Conservation (phyloP, 2,113 vertebrate genomes). For the Mesembrinibis cayennensis region DNA sequence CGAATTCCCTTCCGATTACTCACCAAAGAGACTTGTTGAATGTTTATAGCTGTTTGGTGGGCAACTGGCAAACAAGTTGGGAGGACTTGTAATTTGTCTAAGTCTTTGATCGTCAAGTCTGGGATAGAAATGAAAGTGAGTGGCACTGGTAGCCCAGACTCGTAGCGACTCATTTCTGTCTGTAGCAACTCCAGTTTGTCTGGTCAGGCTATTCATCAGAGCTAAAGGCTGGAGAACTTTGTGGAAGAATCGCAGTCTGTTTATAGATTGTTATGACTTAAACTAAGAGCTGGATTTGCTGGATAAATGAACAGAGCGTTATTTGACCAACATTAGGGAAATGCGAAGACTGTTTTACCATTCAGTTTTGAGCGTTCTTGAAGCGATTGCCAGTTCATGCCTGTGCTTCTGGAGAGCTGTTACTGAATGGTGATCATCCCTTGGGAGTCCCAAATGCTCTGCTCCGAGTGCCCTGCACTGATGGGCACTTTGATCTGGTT, state of each 20-base stretch:
- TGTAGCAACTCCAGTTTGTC: background rate
- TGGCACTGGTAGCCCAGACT: background rate
- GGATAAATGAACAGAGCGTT: background rate
- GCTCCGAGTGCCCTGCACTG: background rate
- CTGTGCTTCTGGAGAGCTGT: background rate
- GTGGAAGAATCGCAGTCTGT: background rate
- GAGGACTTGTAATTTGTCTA: background rate
- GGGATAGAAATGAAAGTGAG: background rate
- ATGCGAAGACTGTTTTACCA: background rate
- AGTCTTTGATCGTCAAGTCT: background rate
- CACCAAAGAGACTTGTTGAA: background rate
- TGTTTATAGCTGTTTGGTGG: slow-evolving; percentile 19
- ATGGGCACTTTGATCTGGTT: background rate
- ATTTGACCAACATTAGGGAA: background rate
- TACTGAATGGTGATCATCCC: background rate
- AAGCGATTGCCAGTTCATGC: background rate
- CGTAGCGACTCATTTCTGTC: rapidly evolving
- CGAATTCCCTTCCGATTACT: background rate
- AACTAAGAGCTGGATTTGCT: background rate
- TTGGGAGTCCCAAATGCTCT: background rate
- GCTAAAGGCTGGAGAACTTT: background rate
- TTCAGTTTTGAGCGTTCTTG: background rate
- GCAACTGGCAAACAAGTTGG: background rate
- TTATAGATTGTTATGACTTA: background rate
- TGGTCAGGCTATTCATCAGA: background rate